Base-by-base conservation (phyloP, 1,140 invertebrate genomes). In the Anastrepha ludens region DNA sequence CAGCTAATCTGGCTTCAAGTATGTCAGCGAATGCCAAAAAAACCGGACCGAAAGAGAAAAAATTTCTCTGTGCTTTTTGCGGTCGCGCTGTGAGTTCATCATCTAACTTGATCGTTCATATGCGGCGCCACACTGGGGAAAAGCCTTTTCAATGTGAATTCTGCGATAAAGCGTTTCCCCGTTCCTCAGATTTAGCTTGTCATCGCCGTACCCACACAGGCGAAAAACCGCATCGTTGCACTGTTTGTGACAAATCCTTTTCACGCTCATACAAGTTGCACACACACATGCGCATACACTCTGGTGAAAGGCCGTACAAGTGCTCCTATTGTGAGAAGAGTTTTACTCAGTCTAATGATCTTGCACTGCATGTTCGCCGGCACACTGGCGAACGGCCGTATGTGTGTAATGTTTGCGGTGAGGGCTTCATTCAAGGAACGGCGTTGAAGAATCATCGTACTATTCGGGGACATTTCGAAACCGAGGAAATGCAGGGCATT, bases 201-300 rank as follows among this genome's bases (percentile, higher is more conserved):
- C 95, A 96, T 90, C 91, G 95, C 11, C 89, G 94, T 20, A 95
- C 94, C 0, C 95, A 96, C 90, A 95, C 95, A 0, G 94, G 94
- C 0, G 94, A 95, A 87, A 95, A 95, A 47, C 95, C 95, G 0
- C 94, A 94, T 87, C 88, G 94, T 1, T 96, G 95, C 88, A 94
- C 94, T 0, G 93, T 94, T 1, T 95, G 95, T 59, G 94, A 94
- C 0, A 92, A 93, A 93, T 94, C 92, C 8, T 93, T 93, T 64
- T 91, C 91, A 8, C 89, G 95, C 39, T 95, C 95, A 59, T 95
- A 95, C 89, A 95, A 95, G 89, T 91, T 96, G 88, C 94, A 94
- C 11, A 93, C 94, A 11, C 95, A 96, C 89, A 95, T 95, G 94
- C 94, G 95, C 13, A 94, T 95, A 20, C 95, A 96, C 90, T 95